Evolutionary conservation across 2,888 invertebrate species (phyloP), one percentile per base, ranked within the genome.

Genomic region (Standfussiana lucernea): DNA sequence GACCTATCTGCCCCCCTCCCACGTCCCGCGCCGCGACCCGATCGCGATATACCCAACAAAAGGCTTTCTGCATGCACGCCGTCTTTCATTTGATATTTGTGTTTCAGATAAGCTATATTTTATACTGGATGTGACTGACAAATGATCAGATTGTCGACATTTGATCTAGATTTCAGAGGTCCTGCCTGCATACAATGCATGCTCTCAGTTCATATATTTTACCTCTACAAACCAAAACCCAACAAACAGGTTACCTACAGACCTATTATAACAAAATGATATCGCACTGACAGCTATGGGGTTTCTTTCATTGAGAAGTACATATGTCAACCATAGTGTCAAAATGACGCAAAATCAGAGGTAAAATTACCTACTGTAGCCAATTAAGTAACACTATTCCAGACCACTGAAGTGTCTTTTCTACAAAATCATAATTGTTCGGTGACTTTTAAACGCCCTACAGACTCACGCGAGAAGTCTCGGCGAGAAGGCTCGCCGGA

Each of bases 21-120:
- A 5, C 62, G 5, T 28, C 37, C 56, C 73, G 66, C 47, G 47
- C 56, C 73, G 68, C 53, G 59, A 61, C 73, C 64, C 66, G 76
- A 65, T 66, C 66, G 79, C 83, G 83, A 88, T 87, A 77, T 81
- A 87, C 84, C 79, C 77, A 85, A 88, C 88, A 86, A 87, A 81
- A 88, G 86, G 77, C 81, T 72, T 85, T 80, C 82, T 70, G 79
- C 82, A 84, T 84, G 84, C 83, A 77, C 77, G 75, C 79, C 72
- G 66, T 75, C 83, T 83, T 83, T 83, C 86, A 84, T 84, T 84
- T 84, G 80, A 82, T 87, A 88, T 87, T 88, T 86, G 75, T 83
- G 72, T 87, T 84, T 81, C 50, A 75, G 78, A 81, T 77, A 56
- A 66, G 42, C 50, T 74, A 68, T 61, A 82, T 79, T 86, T 72